Base-by-base conservation (phyloP, 2,797 vertebrate species). In the Sparidentex hasta region DNA sequence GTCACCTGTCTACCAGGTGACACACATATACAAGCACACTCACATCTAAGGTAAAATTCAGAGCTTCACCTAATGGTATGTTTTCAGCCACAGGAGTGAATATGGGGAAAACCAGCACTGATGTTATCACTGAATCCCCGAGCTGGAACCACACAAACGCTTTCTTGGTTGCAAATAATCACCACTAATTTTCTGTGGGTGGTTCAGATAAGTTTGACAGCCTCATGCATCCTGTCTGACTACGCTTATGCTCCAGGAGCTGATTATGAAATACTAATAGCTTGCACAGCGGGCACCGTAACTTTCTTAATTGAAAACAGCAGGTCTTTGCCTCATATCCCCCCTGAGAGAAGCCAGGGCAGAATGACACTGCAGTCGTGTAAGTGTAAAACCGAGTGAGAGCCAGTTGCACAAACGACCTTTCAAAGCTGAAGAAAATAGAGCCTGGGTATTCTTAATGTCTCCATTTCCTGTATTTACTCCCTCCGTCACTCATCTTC, bases 261-360 rank as follows among this genome's bases (percentile, higher is more conserved):
- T 80, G 61, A 71, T 84, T 78, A 85, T 83, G 59, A 84, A 88
- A 89, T 67, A 66, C 85, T 88, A 88, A 83, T 75, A 65, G 70
- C 48, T 67, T 71, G 50, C 74, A 59, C 78, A 77, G 87, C 74
- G 74, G 65, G 71, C 33, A 62, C 58, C 55, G 66, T 48, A 50
- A 76, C 80, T 65, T 61, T 48, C 71, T 71, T 87, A 89, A 93
- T 89, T 90, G 88, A 89, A 91, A 88, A 86, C 86, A 90, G 87
- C 86, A 71, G 81, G 86, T 59, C 73, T 75, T 71, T 1, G 13
- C 50, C 46, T 78, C 69, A 64, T 79, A 79, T 55, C 52, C 46
- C 71, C 52, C 74, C 29, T 18, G 52, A 78, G 79, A 58, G 62
- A 58, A 80, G 74, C 58, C 23, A 51, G 75, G 71, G 17, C 70